Evolutionary conservation across 2,888 invertebrate genomes (phyloP).

Genomic region (Strigamia crassipes): DNA sequence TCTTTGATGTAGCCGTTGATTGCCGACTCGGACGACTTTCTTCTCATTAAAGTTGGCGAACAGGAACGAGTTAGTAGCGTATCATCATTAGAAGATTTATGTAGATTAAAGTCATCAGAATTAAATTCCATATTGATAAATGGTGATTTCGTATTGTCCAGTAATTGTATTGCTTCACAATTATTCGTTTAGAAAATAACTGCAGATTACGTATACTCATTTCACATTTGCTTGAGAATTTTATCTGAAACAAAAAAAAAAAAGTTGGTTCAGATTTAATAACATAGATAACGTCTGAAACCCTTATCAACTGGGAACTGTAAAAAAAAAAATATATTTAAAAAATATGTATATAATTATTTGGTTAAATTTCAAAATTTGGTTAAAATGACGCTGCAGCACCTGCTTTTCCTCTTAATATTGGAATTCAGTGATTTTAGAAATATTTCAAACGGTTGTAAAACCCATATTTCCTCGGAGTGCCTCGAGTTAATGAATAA

Average conservation of each 20-base stretch:
- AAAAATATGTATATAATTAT: no score
- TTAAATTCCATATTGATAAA: conserved; percentile 30
- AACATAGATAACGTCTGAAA: neutral
- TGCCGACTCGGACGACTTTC: no score
- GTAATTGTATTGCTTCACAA: neutral
- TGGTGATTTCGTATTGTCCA: neutral
- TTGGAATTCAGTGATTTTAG: no score
- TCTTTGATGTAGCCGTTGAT: neutral
- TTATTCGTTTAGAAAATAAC: neutral
- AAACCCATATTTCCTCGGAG: no score
- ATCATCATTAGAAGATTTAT: conserved; percentile 34
- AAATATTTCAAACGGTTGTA: no score
- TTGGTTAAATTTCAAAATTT: no score
- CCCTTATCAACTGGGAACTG: no score
- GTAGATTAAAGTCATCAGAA: neutral
- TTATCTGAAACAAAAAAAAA: neutral
- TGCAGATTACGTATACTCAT: neutral
- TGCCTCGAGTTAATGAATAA: no score
- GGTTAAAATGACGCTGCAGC: no score
- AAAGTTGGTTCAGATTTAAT: neutral
- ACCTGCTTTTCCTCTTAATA: no score
- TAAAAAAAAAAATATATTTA: no score
- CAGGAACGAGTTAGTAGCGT: neutral
- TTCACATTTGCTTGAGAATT: neutral
- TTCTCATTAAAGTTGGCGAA: neutral